phyloP scores from a whole-genome alignment of 2,797 vertebrate species.

The Mormyrops attenuatus region DNA sequence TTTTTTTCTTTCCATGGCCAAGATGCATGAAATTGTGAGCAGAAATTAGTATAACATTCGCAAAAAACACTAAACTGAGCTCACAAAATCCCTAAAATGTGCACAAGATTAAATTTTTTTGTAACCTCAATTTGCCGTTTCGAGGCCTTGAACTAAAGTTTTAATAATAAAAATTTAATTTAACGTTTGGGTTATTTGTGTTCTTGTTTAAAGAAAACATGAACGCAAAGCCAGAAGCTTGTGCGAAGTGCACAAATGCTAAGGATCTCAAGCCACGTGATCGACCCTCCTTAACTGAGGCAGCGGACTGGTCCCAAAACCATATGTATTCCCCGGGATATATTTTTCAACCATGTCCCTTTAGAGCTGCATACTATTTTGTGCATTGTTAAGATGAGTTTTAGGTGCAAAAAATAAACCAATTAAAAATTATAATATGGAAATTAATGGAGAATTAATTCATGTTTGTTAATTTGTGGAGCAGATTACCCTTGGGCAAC shows the following conservation, averaged over 20 bases:
- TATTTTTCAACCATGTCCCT: not conserved
- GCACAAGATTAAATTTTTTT: not conserved
- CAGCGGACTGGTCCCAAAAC: not conserved
- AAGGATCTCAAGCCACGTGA: not conserved
- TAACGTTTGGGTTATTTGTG: not conserved
- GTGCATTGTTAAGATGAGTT: not conserved
- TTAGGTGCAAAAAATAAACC: not conserved
- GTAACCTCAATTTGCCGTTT: not conserved
- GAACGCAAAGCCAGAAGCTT: not conserved
- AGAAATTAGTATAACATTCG: not conserved
- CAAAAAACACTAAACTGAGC: not conserved
- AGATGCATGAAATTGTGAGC: not conserved
- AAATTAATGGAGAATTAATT: constrained; percentile 1
- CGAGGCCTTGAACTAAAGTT: not conserved
- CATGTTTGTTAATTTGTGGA: not conserved
- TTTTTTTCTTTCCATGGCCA: not conserved
- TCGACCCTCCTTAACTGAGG: not conserved
- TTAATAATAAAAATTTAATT: not conserved
- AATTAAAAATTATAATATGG: constrained; percentile 13
- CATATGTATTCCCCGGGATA: not conserved
- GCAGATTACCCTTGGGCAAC: not conserved
- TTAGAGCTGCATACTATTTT: not conserved
- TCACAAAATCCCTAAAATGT: not conserved
- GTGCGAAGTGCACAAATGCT: not conserved
- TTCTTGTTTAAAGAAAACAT: not conserved